A percentile compares a stretch with the other conserved stretches of the same genome.
phyloP scores from a whole-genome alignment of 2,113 vertebrate species.

The Lophius piscatorius region DNA sequence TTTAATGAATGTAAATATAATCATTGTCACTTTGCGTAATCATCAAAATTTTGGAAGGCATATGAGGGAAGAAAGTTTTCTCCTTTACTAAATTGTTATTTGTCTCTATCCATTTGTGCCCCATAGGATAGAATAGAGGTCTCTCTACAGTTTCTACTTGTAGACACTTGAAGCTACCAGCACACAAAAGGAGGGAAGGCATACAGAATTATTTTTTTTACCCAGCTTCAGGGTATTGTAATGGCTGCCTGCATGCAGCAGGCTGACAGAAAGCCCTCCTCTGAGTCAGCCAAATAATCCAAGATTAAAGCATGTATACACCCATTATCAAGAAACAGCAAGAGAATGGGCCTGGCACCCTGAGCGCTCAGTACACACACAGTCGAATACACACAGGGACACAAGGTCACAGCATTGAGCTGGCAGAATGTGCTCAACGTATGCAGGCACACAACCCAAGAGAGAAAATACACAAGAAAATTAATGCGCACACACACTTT shows the following conservation, averaged over 20 bases:
- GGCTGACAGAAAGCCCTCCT: constrained; percentile 36
- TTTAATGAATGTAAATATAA: constrained; percentile 51
- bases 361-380: constrained; percentile 41
- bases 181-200: constrained; percentile 18
- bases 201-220: constrained; percentile 23
- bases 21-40: constrained; percentile 44
- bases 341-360: constrained; percentile 30
- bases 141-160: no score
- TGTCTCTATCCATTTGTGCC: no score
- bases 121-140: no score
- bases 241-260: constrained; percentile 28
- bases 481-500: constrained; percentile 74
- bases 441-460: constrained; percentile 77
- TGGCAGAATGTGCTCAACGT: constrained; percentile 72
- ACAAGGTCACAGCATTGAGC: constrained; percentile 65
- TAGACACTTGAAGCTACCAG: constrained; percentile 22
- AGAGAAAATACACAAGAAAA: constrained; percentile 68
- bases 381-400: constrained; percentile 27
- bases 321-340: constrained; percentile 57
- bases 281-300: constrained; percentile 60
- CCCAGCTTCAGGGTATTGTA: constrained; percentile 41
- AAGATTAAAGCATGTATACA: constrained; percentile 66
- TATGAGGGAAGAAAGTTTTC: constrained; percentile 5
- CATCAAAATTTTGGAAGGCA: constrained; percentile 6
- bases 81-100: no score